Evolutionary conservation across 2,888 invertebrate species (phyloP).

Genomic region (Drosophila dives): DNA sequence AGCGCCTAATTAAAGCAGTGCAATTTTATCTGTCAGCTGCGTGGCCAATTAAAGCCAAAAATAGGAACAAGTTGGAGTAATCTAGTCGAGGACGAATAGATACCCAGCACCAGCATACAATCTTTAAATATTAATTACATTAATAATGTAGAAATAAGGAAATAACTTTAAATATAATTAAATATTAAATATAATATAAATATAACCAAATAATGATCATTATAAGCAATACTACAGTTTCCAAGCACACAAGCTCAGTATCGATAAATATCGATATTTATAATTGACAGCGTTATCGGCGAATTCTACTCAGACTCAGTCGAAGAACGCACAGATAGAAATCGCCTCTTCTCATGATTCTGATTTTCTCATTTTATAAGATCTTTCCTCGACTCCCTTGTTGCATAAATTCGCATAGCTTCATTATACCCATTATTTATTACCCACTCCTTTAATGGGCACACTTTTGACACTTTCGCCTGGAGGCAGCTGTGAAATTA

Average conservation of each 20-base stretch:
- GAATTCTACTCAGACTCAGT: background rate
- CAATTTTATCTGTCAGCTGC: constrained; percentile 32
- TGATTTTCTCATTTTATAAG: background rate
- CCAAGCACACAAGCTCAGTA: background rate
- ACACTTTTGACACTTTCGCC: constrained; percentile 44
- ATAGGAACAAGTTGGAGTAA: background rate
- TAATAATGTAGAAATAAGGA: background rate
- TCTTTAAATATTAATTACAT: background rate
- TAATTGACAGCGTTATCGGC: background rate
- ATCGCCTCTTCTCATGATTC: background rate
- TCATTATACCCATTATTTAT: constrained; percentile 1
- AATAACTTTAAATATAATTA: too few species aligned
- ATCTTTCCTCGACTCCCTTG: background rate
- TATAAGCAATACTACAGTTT: background rate
- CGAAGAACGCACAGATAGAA: background rate
- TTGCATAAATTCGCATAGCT: background rate
- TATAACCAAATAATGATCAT: too few species aligned
- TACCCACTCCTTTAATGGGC: background rate
- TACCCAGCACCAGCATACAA: background rate
- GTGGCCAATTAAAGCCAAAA: constrained; percentile 40
- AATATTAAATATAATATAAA: too few species aligned
- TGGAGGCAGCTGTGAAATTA: constrained; percentile 9
- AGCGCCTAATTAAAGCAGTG: constrained; percentile 40
- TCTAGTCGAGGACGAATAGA: background rate
- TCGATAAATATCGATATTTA: background rate